Evolutionary conservation across 2,888 invertebrate genomes (phyloP).

Genomic region (Apamea monoglypha): DNA sequence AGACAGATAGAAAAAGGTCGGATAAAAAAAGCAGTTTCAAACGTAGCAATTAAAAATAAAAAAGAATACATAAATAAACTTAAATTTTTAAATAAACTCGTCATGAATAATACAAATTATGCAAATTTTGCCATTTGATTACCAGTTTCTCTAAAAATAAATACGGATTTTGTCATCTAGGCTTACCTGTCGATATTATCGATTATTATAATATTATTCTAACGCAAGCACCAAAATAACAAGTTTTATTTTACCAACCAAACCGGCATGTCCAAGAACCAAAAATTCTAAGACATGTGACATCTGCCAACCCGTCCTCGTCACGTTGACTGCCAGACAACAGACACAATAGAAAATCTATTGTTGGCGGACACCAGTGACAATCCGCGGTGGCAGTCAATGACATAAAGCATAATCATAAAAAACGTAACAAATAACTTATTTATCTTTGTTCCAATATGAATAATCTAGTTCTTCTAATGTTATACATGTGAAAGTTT

Average conservation of each 20-base stretch:
- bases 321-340: too few species aligned
- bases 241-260: background rate
- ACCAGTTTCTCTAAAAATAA: constrained; percentile 35
- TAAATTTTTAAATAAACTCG: background rate
- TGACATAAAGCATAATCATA: background rate
- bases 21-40: background rate
- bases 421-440: background rate
- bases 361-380: too few species aligned
- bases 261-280: background rate
- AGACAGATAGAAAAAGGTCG: background rate
- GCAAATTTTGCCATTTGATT: constrained; percentile 20
- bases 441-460: background rate
- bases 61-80: too few species aligned
- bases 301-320: background rate
- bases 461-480: background rate
- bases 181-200: background rate
- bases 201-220: background rate
- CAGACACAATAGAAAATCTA: too few species aligned
- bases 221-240: background rate
- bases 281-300: background rate
- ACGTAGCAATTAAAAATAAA: too few species aligned
- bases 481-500: background rate
- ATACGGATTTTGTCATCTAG: background rate
- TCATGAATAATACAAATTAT: background rate
- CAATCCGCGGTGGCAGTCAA: too few species aligned